Evolutionary conservation across 2,797 vertebrate species (phyloP), one percentile per base, ranked within the genome.

Genomic region (Setipinna tenuifilis): DNA sequence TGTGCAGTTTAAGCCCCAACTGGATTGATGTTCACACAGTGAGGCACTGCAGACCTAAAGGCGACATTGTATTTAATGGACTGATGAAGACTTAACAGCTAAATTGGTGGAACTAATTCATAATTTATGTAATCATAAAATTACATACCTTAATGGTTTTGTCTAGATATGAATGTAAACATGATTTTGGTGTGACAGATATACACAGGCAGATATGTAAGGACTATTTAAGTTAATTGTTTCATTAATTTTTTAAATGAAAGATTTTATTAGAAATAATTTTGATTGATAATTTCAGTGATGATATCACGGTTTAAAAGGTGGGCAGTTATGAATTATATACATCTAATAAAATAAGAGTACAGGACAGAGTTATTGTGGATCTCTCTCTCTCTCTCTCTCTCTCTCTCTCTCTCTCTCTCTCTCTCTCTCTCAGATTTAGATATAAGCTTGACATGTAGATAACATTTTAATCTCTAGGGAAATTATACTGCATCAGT

Each of bases 381-480:
- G 3, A 17, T 65, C 6, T 68, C 10, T 31, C 25, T 65, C 61
- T 65, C 21, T 62, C 61, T 23, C 61, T 62, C 21, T 68, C 7
- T 28, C 23, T 23, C 10, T 28, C 23, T 28, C 7, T 65, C 7
- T 31, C 28, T 71, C 9, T 71, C 28, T 35, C 28, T 16, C 4
- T 14, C 12, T 5, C 68, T 31, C 68, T 17, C 68, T 35, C 25
- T 35, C 25, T 78, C 17, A 78, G 41, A 78, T 44, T 25, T 23
- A 78, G 35, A 78, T 78, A 44, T 41, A 78, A 78, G 71, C 71
- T 41, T 78, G 71, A 78, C 71, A 78, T 41, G 71, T 10, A 23
- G 2, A 78, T 78, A 78, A 21, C 35, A 41, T 83, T 83, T 85
- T 83, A 86, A 86, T 84, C 78, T 85, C 57, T 81, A 62, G 82